Evolutionary conservation across 2,797 vertebrate species (phyloP).

Genomic region (Anguilla obscura): DNA sequence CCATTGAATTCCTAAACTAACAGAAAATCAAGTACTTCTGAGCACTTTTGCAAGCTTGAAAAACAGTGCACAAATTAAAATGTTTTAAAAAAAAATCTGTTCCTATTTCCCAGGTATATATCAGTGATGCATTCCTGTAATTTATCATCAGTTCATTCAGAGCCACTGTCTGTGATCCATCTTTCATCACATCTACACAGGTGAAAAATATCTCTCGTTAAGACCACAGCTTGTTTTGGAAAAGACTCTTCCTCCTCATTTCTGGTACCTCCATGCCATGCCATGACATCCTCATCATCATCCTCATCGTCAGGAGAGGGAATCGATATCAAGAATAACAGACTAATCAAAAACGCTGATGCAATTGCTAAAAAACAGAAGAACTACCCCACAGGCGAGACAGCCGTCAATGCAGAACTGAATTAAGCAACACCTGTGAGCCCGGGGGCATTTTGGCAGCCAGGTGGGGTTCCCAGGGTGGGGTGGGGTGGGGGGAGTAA

Average conservation of each 20-base stretch:
- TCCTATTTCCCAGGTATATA: no score
- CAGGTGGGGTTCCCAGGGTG: background rate
- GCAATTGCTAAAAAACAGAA: background rate
- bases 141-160: background rate
- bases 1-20: no score
- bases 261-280: background rate
- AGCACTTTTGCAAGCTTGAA: no score
- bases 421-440: background rate
- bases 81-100: no score
- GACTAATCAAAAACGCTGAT: background rate
- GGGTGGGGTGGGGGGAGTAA: background rate
- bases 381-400: background rate
- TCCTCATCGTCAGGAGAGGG: background rate
- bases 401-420: background rate
- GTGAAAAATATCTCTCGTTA: background rate
- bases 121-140: background rate
- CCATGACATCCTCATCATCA: background rate
- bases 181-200: constrained; percentile 13
- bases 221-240: background rate
- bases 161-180: background rate
- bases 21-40: no score
- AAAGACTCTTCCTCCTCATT: background rate
- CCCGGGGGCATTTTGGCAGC: background rate
- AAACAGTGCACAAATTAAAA: no score
- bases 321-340: background rate